phyloP scores from a whole-genome alignment of 2,888 invertebrate species.

The Platycnemis pennipes region DNA sequence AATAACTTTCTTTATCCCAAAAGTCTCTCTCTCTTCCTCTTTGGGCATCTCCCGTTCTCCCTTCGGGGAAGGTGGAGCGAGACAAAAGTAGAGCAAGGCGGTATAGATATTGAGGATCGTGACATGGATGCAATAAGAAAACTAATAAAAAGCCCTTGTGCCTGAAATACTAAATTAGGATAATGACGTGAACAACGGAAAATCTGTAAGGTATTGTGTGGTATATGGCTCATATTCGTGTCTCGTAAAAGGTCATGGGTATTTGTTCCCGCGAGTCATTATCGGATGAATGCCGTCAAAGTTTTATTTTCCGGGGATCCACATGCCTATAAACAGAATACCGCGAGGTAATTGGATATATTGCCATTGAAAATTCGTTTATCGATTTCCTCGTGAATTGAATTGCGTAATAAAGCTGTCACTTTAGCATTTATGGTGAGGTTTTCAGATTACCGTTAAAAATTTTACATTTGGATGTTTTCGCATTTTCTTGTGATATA shows the following conservation, averaged over 20 bases:
- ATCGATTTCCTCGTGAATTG: background rate
- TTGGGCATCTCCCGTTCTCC: background rate
- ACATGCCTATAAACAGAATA: background rate
- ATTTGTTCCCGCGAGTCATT: background rate
- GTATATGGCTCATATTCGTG: background rate
- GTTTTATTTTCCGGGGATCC: background rate
- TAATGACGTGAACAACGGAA: constrained; percentile 48
- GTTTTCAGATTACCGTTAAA: background rate
- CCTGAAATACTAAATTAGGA: constrained; percentile 56
- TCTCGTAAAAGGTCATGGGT: constrained; percentile 26
- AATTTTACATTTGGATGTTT: background rate
- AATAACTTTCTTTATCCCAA: constrained; percentile 43
- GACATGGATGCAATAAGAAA: constrained; percentile 59
- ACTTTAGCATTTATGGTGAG: background rate
- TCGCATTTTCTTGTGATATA: background rate
- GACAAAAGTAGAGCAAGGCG: background rate
- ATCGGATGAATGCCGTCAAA: background rate
- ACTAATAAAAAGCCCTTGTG: constrained; percentile 60
- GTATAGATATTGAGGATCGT: constrained; percentile 63
- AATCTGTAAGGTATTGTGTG: constrained; percentile 41
- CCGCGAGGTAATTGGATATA: background rate
- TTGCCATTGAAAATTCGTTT: background rate
- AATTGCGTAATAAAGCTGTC: background rate
- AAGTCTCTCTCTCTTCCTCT: background rate
- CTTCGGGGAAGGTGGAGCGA: background rate